Evolutionary conservation across 2,797 vertebrate genomes (phyloP).

Genomic region (Staurois parvus): DNA sequence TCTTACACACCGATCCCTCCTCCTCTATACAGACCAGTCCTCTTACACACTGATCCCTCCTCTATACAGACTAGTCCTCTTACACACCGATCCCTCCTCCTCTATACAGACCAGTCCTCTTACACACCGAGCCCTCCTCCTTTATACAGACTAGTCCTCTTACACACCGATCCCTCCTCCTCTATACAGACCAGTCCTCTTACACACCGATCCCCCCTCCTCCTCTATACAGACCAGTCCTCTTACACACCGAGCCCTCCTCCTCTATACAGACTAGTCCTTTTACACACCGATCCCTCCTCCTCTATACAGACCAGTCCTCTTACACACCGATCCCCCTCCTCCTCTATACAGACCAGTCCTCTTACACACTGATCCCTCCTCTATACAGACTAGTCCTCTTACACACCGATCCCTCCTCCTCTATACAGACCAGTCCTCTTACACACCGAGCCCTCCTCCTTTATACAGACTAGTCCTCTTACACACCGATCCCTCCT

Average conservation of each 20-base stretch:
- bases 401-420: not conserved
- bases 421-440: not conserved
- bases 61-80: not conserved
- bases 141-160: not conserved
- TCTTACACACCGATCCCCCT: not conserved
- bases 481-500: not conserved
- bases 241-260: not conserved
- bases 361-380: not conserved
- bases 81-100: too few relatives aligned
- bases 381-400: not conserved
- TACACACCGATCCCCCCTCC: too few relatives aligned
- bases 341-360: not conserved
- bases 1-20: too few relatives aligned
- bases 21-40: too few relatives aligned
- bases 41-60: not conserved
- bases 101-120: too few relatives aligned
- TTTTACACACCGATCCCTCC: not conserved
- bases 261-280: not conserved
- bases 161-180: not conserved
- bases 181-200: not conserved
- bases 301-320: not conserved
- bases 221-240: not conserved
- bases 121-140: not conserved
- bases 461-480: not conserved
- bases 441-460: not conserved